phyloP scores from a whole-genome alignment of 2,888 invertebrate species.

The Scaptomyza reducta region DNA sequence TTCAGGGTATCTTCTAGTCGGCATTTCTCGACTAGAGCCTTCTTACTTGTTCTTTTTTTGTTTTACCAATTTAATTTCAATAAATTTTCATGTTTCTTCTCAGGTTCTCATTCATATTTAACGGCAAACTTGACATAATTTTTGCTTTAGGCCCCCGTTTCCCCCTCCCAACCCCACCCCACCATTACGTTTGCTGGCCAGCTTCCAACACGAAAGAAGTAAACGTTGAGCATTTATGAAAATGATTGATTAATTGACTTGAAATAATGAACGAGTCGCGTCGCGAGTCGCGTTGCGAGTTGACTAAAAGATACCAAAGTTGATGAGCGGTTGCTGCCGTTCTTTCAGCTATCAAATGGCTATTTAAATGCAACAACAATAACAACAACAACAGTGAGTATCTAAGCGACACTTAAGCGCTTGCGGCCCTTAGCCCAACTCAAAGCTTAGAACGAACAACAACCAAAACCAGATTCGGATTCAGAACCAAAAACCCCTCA shows the following conservation, averaged over 20 bases:
- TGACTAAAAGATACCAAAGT: slow-evolving; percentile 4
- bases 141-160: slow-evolving; percentile 28
- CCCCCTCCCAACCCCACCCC: background rate
- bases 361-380: slow-evolving; percentile 64
- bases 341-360: slow-evolving; percentile 58
- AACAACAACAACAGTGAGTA: slow-evolving; percentile 37
- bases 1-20: no score
- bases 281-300: no score
- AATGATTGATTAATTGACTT: slow-evolving; percentile 77
- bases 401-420: slow-evolving; percentile 51
- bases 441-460: background rate
- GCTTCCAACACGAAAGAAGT: slow-evolving; percentile 10
- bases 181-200: background rate
- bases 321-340: slow-evolving; percentile 51
- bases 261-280: slow-evolving; percentile 51
- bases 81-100: slow-evolving; percentile 17
- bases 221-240: slow-evolving; percentile 55
- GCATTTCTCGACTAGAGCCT: no score
- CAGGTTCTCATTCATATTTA: slow-evolving; percentile 36
- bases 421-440: slow-evolving; percentile 34
- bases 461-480: background rate
- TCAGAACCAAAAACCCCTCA: slow-evolving; percentile 37
- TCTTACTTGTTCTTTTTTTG: no score
- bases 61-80: slow-evolving; percentile 23
- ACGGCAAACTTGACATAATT: slow-evolving; percentile 51